phyloP scores from a whole-genome alignment of 1,140 invertebrate species.

The Ruditapes philippinarum region DNA sequence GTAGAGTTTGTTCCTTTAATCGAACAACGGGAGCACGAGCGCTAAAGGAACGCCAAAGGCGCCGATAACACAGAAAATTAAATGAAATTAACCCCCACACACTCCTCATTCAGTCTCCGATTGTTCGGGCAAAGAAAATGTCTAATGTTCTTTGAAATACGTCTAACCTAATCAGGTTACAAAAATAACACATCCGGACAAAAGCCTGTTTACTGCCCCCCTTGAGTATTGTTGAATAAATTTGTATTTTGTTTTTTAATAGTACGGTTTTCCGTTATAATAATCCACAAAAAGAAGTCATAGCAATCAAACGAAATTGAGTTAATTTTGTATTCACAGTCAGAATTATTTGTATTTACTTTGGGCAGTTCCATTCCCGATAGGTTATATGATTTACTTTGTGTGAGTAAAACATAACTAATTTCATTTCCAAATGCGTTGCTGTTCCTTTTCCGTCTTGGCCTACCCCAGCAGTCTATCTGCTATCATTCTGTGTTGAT shows the following conservation, averaged over 20 bases:
- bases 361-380: neutral
- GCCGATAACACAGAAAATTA: conserved; percentile 23
- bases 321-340: conserved; percentile 5
- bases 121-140: neutral
- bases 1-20: neutral
- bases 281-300: neutral
- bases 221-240: neutral
- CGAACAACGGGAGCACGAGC: neutral
- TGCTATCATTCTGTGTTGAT: conserved; percentile 19
- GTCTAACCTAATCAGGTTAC: conserved; percentile 18
- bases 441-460: neutral
- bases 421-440: neutral
- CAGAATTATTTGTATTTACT: neutral
- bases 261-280: conserved; percentile 17
- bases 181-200: neutral
- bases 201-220: neutral
- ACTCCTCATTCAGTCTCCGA: neutral
- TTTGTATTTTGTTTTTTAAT: neutral
- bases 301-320: conserved; percentile 7
- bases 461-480: neutral
- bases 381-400: neutral
- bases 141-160: conserved; percentile 22
- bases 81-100: conserved; percentile 22
- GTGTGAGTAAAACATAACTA: conserved; percentile 9
- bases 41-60: neutral